phyloP scores from a whole-genome alignment of 2,113 vertebrate species.

The Silurus glanis region DNA sequence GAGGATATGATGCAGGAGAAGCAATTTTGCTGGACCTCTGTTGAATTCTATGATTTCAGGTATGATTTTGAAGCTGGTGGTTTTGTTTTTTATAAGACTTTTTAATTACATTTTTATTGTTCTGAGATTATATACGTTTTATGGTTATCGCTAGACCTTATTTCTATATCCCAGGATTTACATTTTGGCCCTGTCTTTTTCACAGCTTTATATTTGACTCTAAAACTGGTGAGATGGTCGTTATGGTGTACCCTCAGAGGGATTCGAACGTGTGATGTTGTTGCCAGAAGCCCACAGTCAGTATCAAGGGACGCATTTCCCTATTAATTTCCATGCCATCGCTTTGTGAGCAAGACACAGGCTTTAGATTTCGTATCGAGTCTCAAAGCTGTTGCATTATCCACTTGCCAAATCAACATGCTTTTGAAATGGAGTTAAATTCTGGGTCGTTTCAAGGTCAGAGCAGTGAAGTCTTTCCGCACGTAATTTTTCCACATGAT shows the following conservation, averaged over 20 bases:
- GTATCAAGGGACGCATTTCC: constrained; percentile 49
- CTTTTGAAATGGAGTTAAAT: neutral
- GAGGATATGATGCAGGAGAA: constrained; percentile 28
- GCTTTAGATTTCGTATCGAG: neutral
- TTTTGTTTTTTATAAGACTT: neutral
- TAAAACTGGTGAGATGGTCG: constrained; percentile 46
- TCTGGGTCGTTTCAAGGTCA: neutral
- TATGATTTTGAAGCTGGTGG: neutral
- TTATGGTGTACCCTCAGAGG: constrained; percentile 58
- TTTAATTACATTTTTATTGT: neutral
- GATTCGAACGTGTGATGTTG: constrained; percentile 48
- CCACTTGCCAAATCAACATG: neutral
- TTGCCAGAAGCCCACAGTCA: constrained; percentile 53
- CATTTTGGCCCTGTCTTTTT: neutral
- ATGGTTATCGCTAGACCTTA: neutral
- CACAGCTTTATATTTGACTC: neutral
- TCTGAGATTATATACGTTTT: neutral
- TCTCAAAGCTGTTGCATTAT: neutral
- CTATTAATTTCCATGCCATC: constrained; percentile 24
- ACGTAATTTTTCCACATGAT: neutral
- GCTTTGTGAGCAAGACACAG: neutral
- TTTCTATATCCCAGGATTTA: neutral
- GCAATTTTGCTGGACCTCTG: too few species aligned
- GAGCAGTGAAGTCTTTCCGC: neutral
- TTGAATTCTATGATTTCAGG: neutral